Percentiles rank a stretch among this genome's conserved stretches.
phyloP scores from a whole-genome alignment of 2,113 vertebrate genomes.

The Murina feae region DNA sequence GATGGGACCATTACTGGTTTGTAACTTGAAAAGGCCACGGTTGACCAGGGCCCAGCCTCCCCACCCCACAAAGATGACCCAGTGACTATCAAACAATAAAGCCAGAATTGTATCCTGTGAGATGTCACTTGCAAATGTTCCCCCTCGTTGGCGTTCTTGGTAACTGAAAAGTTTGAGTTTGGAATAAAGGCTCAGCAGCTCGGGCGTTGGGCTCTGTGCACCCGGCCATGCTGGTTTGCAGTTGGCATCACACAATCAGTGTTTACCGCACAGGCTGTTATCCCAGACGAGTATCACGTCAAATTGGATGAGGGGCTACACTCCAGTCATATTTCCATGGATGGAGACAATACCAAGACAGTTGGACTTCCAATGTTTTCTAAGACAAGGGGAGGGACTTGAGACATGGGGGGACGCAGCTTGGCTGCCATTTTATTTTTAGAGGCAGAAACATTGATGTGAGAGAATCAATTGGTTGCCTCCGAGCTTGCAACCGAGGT shows the following conservation, averaged over 20 bases:
- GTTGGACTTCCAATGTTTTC: neutral
- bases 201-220: rapidly evolving
- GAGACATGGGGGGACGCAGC: neutral
- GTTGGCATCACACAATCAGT: rapidly evolving
- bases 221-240: rapidly evolving
- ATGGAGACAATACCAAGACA: neutral
- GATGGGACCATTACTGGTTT: neutral
- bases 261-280: neutral
- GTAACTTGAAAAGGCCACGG: neutral
- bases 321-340: neutral
- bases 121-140: neutral
- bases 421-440: no score
- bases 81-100: neutral
- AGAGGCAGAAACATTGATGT: no score
- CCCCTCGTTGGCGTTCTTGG: neutral
- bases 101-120: neutral
- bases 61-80: neutral
- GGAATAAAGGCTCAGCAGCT: neutral
- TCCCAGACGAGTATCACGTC: no score
- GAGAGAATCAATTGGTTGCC: no score
- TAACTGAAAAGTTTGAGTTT: neutral
- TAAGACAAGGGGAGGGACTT: neutral
- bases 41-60: neutral
- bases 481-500: no score
- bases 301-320: neutral